These are phyloP conservation scores for Enteromius afrohamiltoni DNA, from an alignment of 2,797 vertebrate genomes.

Conservation along the genomic window DNA sequence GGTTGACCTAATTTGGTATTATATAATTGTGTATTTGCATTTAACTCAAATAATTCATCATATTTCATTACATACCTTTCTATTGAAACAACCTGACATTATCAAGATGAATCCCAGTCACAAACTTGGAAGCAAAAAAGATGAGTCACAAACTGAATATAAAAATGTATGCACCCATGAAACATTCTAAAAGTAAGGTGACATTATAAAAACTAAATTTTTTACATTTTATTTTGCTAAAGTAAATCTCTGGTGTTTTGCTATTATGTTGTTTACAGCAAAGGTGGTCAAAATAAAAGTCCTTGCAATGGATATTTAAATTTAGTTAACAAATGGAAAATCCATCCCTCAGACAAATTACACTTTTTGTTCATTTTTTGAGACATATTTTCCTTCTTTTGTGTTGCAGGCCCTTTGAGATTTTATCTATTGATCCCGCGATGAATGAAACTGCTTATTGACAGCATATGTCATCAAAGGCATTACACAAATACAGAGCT, in stretches of 20 bases:
- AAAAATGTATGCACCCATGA: background rate
- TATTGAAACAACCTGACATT: background rate
- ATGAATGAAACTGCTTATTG: conserved; percentile 25
- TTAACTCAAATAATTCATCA: background rate
- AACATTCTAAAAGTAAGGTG: background rate
- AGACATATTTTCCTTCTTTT: conserved; percentile 21
- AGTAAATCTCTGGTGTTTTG: background rate
- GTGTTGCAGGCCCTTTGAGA: conserved; percentile 19
- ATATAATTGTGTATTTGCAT: background rate
- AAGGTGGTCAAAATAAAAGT: conserved; percentile 10
- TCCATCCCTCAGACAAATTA: background rate
- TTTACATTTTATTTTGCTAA: background rate
- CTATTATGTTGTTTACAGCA: conserved; percentile 2
- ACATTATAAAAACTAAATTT: background rate
- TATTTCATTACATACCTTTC: background rate
- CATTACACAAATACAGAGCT: conserved; percentile 26
- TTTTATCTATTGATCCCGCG: conserved; percentile 1
- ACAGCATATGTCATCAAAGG: conserved; percentile 37
- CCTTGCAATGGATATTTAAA: background rate
- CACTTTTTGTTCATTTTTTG: background rate
- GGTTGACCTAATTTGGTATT: background rate
- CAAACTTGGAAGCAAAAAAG: background rate
- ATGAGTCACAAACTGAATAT: background rate
- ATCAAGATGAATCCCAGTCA: background rate
- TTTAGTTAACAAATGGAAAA: background rate